Evolutionary conservation across 2,797 vertebrate species (phyloP), one percentile per base, ranked within the genome.

Genomic region (Cryptoprocta ferox): DNA sequence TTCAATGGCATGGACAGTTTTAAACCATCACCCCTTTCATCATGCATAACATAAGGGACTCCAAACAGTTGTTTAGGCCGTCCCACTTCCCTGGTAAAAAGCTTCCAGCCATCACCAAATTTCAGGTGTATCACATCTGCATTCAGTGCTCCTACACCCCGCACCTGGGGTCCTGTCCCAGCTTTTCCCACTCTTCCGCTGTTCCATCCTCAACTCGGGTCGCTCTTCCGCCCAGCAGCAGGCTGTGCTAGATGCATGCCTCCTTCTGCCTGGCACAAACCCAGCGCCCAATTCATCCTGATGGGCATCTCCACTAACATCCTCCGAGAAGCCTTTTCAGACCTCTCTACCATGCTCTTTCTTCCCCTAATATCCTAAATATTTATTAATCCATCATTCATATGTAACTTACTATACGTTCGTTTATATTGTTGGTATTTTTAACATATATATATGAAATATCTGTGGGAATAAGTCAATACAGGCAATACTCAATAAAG

Each of bases 231-330:
- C 48, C 32, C 14, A 45, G 53, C 56, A 2, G 39, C 95, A 50
- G 1, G 2, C 66, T 12, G 0, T 24, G 53, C 13, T 63, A 30
- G 14, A 30, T 16, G 26, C 30, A n/a, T 0, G 2, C 48, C 35
- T 35, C 81, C 68, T 37, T 28, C 87, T 4, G 18, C 82, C 66
- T 45, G 0, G 6, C 5, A 26, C 39, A 70, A 3, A 15, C 4
- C 56, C 75, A 39, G 26, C 18, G 2, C 70, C 4, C n/a, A n/a
- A 12, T 35, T 76, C 53, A 39, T 32, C 32, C 63, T 3, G 5
- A 35, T 0, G 30, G 79, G 48, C 65, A 73, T 30, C 56, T 66
- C 61, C 42, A 4, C 15, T n/a, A 10, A 3, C 5, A 26, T 19
- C 73, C 70, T 66, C 68, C 0, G 5, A 30, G 42, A 73, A 65